Evolutionary conservation across 2,113 vertebrate genomes (phyloP).

Genomic region (Elephas maximus): DNA sequence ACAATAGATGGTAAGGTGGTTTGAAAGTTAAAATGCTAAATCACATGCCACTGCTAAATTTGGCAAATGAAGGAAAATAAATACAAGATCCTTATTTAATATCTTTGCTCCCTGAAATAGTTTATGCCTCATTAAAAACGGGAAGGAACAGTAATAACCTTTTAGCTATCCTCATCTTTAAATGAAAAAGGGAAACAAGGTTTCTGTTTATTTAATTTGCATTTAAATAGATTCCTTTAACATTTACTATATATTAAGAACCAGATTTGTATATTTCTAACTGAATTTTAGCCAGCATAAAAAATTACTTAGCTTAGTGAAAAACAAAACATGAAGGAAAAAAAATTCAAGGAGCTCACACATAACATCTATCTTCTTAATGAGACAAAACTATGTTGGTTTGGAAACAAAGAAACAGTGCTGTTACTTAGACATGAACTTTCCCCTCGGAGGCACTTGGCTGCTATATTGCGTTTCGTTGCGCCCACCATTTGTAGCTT

Average conservation of each 20-base stretch:
- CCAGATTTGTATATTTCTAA: conserved; percentile 85
- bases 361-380: conserved; percentile 80
- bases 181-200: conserved; percentile 28
- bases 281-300: conserved; percentile 79
- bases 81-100: conserved; percentile 58
- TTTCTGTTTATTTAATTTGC: conserved; percentile 79
- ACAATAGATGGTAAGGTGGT: conserved; percentile 47
- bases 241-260: conserved; percentile 81
- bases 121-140: conserved; percentile 72
- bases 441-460: conserved; percentile 72
- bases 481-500: conserved; percentile 59
- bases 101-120: conserved; percentile 61
- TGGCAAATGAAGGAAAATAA: conserved; percentile 67
- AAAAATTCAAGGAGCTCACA: conserved; percentile 58
- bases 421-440: conserved; percentile 80
- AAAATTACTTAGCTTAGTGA: conserved; percentile 75
- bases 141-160: conserved; percentile 56
- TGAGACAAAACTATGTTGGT: conserved; percentile 75
- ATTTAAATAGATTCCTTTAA: conserved; percentile 82
- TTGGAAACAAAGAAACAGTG: conserved; percentile 79
- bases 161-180: conserved; percentile 57
- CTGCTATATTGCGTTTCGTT: conserved; percentile 67
- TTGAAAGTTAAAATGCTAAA: conserved; percentile 68
- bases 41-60: conserved; percentile 59
- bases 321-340: conserved; percentile 68